phyloP scores from a whole-genome alignment of 2,113 vertebrate genomes.

The Chascanopsetta lugubris region DNA sequence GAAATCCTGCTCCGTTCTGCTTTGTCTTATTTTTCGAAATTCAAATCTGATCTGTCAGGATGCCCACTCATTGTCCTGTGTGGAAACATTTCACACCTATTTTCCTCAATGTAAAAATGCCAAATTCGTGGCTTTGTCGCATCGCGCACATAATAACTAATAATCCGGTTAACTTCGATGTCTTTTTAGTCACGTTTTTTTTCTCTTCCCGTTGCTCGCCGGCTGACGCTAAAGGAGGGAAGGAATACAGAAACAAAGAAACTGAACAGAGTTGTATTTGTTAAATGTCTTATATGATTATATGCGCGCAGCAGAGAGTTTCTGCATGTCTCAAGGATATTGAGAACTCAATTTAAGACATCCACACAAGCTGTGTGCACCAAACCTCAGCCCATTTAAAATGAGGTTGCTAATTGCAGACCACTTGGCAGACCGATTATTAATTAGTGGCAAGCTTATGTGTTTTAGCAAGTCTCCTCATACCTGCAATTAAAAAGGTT shows the following conservation, averaged over 20 bases:
- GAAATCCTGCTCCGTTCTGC: conserved; percentile 66
- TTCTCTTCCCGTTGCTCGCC: conserved; percentile 7
- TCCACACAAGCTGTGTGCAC: neutral
- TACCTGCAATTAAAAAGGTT: neutral
- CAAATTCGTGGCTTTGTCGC: conserved; percentile 40
- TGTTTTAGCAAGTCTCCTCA: neutral
- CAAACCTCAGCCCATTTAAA: neutral
- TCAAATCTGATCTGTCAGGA: conserved; percentile 72
- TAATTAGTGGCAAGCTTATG: neutral
- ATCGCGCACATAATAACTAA: conserved; percentile 11
- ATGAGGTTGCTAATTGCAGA: neutral
- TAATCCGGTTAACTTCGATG: conserved; percentile 29
- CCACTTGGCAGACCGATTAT: too few relatives aligned
- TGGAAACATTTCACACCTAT: conserved; percentile 51
- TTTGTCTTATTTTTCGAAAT: conserved; percentile 74
- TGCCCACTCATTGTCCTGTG: conserved; percentile 53
- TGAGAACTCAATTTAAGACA: neutral
- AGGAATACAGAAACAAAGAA: conserved; percentile 1
- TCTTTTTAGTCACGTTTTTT: conserved; percentile 1
- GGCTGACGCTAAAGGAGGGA: neutral
- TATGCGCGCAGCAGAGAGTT: neutral
- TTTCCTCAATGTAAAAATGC: conserved; percentile 32
- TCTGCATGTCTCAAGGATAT: too few relatives aligned
- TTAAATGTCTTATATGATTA: neutral
- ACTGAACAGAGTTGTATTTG: neutral